These are phyloP conservation scores for Apodemia hepburni DNA, from an alignment of 2,888 invertebrate genomes.

Conservation along the genomic window DNA sequence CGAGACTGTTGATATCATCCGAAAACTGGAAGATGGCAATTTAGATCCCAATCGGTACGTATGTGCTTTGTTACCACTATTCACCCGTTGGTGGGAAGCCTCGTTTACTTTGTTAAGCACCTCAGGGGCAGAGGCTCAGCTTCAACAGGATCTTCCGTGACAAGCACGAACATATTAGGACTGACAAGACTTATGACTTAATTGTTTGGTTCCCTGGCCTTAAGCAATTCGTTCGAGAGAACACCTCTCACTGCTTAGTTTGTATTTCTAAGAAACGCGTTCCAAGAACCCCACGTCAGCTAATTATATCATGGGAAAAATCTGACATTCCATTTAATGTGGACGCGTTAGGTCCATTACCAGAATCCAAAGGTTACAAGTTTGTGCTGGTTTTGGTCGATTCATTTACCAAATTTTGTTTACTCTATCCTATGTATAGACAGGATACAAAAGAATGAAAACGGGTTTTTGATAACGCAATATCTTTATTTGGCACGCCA, in stretches of 20 bases:
- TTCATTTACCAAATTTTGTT: slow-evolving; percentile 22
- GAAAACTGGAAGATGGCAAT: too few relatives aligned
- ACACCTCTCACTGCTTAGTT: too few relatives aligned
- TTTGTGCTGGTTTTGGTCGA: slow-evolving; percentile 22
- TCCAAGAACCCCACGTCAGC: too few relatives aligned
- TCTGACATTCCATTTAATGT: too few relatives aligned
- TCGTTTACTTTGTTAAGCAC: not conserved
- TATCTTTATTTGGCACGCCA: slow-evolving; percentile 23
- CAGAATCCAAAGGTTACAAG: not conserved
- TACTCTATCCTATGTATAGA: slow-evolving; percentile 22
- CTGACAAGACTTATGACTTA: slow-evolving; percentile 3
- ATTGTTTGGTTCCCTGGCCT: too few relatives aligned
- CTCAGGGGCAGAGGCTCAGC: slow-evolving; percentile 3
- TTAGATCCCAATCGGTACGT: too few relatives aligned
- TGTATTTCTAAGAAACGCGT: too few relatives aligned
- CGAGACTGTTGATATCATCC: too few relatives aligned
- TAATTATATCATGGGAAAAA: too few relatives aligned
- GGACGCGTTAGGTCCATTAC: too few relatives aligned
- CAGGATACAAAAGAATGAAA: slow-evolving; percentile 25
- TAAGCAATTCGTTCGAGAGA: too few relatives aligned
- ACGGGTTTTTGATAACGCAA: slow-evolving; percentile 1
- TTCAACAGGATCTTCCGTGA: not conserved
- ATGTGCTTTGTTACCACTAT: slow-evolving; percentile 24
- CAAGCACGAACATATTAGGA: slow-evolving; percentile 4
- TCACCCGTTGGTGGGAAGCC: not conserved